These are phyloP conservation scores for Leucophenga maculata DNA, from an alignment of 2,888 invertebrate genomes.

Conservation along the genomic window DNA sequence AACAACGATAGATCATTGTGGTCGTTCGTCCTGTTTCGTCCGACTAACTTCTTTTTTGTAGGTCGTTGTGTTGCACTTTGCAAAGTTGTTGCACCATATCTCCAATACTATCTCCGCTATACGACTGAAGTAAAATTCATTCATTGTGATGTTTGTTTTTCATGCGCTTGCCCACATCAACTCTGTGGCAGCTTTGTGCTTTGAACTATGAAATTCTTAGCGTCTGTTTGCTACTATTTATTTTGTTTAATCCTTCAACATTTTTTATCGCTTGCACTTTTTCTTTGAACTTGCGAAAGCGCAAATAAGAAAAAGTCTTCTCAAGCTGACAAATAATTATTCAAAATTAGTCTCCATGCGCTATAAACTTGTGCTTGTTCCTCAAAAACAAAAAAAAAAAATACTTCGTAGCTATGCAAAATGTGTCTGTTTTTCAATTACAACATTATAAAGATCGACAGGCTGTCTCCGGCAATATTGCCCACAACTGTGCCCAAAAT, in stretches of 20 bases:
- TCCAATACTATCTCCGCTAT: neutral
- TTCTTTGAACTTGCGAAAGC: neutral
- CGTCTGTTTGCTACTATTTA: constrained; percentile 60
- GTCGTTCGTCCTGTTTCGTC: constrained; percentile 36
- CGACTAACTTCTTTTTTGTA: no score
- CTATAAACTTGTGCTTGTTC: neutral
- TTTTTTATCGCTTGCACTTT: neutral
- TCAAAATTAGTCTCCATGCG: neutral
- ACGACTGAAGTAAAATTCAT: constrained; percentile 40
- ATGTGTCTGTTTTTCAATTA: constrained; percentile 63
- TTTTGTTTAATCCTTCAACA: constrained; percentile 62
- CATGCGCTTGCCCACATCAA: neutral
- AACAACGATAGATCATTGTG: constrained; percentile 60
- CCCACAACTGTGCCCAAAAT: constrained; percentile 58
- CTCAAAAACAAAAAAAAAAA: no score
- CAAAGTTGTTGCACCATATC: constrained; percentile 29
- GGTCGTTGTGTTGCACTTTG: constrained; percentile 18
- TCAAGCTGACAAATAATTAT: no score
- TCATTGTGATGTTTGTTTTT: constrained; percentile 47
- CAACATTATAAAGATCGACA: constrained; percentile 72
- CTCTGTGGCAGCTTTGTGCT: constrained; percentile 10
- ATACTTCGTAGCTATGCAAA: no score
- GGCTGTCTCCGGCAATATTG: constrained; percentile 69
- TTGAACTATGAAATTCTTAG: constrained; percentile 51
- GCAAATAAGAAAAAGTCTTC: no score